These are phyloP conservation scores for Deroptyus accipitrinus DNA, from an alignment of 2,113 vertebrate species.

Conservation along the genomic window DNA sequence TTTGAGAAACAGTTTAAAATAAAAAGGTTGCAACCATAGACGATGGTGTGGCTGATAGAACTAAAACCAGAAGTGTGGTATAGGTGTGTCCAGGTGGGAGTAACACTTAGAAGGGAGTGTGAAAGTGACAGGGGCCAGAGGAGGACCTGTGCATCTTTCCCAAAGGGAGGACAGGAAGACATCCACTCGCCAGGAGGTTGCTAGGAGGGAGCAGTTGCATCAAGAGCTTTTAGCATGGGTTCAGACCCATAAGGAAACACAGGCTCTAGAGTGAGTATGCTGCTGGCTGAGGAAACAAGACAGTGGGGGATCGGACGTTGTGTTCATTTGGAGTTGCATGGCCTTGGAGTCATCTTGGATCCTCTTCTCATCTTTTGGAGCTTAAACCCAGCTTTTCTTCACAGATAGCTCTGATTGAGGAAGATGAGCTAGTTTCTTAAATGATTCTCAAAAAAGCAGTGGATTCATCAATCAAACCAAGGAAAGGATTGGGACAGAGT, in stretches of 20 bases:
- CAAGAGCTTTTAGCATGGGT: neutral
- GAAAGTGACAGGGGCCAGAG: neutral
- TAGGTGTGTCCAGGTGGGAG: neutral
- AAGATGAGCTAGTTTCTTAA: neutral
- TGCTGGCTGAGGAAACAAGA: neutral
- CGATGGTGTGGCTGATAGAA: neutral
- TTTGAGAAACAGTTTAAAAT: neutral
- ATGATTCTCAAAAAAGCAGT: neutral
- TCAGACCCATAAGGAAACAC: neutral
- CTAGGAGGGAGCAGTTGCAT: neutral
- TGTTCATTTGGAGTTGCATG: neutral
- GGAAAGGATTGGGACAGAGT: neutral
- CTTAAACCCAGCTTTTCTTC: neutral
- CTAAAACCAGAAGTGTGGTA: neutral
- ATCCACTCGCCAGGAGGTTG: accelerated
- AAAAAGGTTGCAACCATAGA: neutral
- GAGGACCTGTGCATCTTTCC: neutral
- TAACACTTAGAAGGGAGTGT: neutral
- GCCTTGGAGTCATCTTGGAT: neutral
- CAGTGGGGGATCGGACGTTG: neutral
- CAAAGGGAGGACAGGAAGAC: neutral
- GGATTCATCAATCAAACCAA: neutral
- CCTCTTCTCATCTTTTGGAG: neutral
- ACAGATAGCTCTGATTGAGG: neutral
- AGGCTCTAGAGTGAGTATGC: too few relatives aligned